Evolutionary conservation across 2,797 vertebrate genomes (phyloP), one percentile per base, ranked within the genome.

Genomic region (Enteromius treurensis): DNA sequence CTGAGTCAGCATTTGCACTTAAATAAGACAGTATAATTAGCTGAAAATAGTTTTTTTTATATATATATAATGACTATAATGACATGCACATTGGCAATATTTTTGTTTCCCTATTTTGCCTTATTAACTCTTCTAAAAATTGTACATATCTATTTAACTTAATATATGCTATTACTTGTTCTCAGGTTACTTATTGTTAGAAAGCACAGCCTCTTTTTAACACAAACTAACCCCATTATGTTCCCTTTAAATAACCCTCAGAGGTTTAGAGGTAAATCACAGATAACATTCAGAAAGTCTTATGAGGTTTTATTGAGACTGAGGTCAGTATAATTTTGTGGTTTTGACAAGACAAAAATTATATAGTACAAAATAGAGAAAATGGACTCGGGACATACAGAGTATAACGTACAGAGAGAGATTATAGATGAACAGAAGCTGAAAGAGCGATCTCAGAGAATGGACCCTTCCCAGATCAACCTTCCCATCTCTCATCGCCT

Each of bases 401-500:
- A 79, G 10, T 96, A 94, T 85, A 89, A 0, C 0, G 90, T 96
- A 51, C 92, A 96, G 76, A 92, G 95, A 77, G 89, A 93, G 1
- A 90, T 95, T 53, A 88, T 99, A 85, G 95, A 95, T 64, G 96
- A 98, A 91, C 90, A 95, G 58, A 93, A 92, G 42, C 91, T 99
- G 85, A 96, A 97, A 86, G 92, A 94, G 53, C 73, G 97, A 71
- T 94, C 96, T 0, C 93, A 89, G 58, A 93, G 94, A 90, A 92
- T 92, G 88, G 34, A 87, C 0, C 82, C 89, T 62, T 88, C 89
- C 71, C 91, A 87, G 1, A 34, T 82, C 1, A 79, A 89, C 3
- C 77, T 78, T 42, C 89, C 92, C 8, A 45, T 95, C 51, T 84
- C 29, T 11, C 32, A 90, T 34, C 83, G n/a, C 3, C 81, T 95